Percentiles rank a stretch among this genome's conserved stretches.
Conservation (phyloP, 2,113 vertebrate genomes). For the Holacanthus passer region DNA sequence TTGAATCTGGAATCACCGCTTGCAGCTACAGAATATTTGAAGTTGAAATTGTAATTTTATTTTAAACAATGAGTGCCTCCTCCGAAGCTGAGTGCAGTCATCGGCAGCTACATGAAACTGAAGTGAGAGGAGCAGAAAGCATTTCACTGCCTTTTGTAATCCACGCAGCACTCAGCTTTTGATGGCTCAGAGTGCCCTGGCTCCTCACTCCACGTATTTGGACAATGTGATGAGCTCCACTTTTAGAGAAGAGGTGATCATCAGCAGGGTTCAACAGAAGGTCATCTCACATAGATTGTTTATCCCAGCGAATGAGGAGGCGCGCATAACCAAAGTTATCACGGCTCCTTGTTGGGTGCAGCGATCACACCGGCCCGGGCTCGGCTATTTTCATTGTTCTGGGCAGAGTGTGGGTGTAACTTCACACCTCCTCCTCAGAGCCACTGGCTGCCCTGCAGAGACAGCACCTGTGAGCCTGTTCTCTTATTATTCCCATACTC, state of each 20-base stretch:
- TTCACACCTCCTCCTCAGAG: slow-evolving; percentile 49
- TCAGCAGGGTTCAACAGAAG: not conserved
- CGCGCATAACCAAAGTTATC: slow-evolving; percentile 13
- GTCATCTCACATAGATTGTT: slow-evolving; percentile 7
- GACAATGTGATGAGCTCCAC: slow-evolving; percentile 7
- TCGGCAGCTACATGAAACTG: not conserved
- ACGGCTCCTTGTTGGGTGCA: not conserved
- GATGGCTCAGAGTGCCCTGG: not conserved
- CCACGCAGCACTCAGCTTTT: slow-evolving; percentile 8
- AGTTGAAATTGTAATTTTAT: not conserved
- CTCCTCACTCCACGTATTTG: not conserved
- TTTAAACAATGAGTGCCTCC: not conserved
- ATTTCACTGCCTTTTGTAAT: slow-evolving; percentile 15
- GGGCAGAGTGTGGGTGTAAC: slow-evolving; percentile 43
- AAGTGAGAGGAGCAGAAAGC: slow-evolving; percentile 18
- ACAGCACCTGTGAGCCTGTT: slow-evolving; percentile 54
- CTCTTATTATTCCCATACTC: slow-evolving; percentile 29
- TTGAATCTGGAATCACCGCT: too few species aligned
- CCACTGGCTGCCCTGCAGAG: slow-evolving; percentile 58
- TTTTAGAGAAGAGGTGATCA: not conserved
- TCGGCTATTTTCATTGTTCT: slow-evolving; percentile 15
- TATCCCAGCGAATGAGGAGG: not conserved
- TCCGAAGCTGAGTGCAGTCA: not conserved
- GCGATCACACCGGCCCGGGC: not conserved
- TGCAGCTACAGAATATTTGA: not conserved